Base-by-base conservation (phyloP, 2,888 invertebrate species). In the Omphaloscelis lunosa region DNA sequence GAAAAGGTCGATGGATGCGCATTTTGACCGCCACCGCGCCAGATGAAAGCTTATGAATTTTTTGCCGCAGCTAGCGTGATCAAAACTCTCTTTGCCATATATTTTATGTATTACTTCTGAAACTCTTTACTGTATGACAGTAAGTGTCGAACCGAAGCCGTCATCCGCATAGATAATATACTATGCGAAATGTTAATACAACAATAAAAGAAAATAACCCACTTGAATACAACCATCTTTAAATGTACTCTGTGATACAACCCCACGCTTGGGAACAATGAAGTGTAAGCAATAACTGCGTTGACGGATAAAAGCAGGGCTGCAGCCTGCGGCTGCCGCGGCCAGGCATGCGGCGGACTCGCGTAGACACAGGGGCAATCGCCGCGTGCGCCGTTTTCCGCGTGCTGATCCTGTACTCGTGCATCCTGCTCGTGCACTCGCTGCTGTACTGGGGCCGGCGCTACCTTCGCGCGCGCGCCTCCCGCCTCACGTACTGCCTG, bases 361-460 rank as follows among this genome's bases (percentile, higher is more conserved):
- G 62, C 34, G 7, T 0, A 12, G 4, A 88, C 80, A 70, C 77
- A 67, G 89, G 87, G 34, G 71, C 80, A 51, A 75, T 73, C 12
- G 77, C 90, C 41, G 81, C 88, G 56, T 86, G 88, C 80, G 88
- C 90, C 48, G 92, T 93, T 81, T 80, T 90, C 79, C 93, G 92
- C 76, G 90, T 92, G 83, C 89, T 94, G 59, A 68, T 94, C 29
- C 71, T 94, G 53, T 94, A 93, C 91, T 85, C 90, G 72, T 91
- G 92, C 86, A 90, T 94, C 78, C 72, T 94, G 72, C 70, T 93
- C 63, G 90, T 93, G 72, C 94, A 94, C 90, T 89, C 92, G 74
- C 82, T 94, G 85, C 89, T 94, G 78, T 92, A 93, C 90, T 93
- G 93, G 92, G 91, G 93, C 77, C 92, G 94, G 39, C 91, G 89